Percentiles rank a stretch among this genome's conserved stretches.
phyloP scores from a whole-genome alignment of 2,797 vertebrate genomes.

The Xenopus petersii region DNA sequence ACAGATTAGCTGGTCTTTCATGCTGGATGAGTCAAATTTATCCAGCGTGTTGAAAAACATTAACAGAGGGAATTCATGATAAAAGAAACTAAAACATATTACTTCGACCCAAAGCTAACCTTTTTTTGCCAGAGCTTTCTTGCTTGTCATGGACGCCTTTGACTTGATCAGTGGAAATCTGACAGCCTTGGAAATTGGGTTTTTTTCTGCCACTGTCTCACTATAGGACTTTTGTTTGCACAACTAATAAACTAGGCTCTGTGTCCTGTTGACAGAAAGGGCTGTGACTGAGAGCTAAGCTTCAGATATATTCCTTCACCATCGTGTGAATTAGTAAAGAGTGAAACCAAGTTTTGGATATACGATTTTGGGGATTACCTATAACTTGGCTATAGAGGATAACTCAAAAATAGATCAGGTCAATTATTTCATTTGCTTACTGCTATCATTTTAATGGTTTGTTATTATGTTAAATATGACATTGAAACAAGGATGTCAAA shows the following conservation, averaged over 20 bases:
- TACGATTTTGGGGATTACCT: no score
- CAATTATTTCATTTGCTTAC: no score
- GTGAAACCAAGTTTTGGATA: no score
- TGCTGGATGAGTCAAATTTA: slow-evolving; percentile 54
- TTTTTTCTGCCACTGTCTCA: slow-evolving; percentile 26
- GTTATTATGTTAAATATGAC: no score
- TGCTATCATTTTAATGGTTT: no score
- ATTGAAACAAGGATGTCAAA: no score
- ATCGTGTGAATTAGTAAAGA: no score
- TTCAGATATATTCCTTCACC: not conserved
- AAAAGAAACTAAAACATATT: slow-evolving; percentile 50
- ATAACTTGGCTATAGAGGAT: no score
- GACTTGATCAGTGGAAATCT: slow-evolving; percentile 52
- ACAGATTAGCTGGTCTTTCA: slow-evolving; percentile 59
- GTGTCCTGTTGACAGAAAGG: slow-evolving; percentile 59
- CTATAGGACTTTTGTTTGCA: slow-evolving; percentile 50
- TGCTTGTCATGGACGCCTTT: slow-evolving; percentile 45
- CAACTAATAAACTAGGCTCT: slow-evolving; percentile 49
- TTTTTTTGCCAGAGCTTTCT: slow-evolving; percentile 48
- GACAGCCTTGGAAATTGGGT: slow-evolving; percentile 48
- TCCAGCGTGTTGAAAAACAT: slow-evolving; percentile 52
- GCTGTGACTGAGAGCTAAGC: slow-evolving; percentile 40
- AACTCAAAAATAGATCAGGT: no score
- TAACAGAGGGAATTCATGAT: slow-evolving; percentile 40
- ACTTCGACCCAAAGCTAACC: slow-evolving; percentile 50